phyloP scores from a whole-genome alignment of 2,797 vertebrate genomes.

The Megalops cyprinoides region DNA sequence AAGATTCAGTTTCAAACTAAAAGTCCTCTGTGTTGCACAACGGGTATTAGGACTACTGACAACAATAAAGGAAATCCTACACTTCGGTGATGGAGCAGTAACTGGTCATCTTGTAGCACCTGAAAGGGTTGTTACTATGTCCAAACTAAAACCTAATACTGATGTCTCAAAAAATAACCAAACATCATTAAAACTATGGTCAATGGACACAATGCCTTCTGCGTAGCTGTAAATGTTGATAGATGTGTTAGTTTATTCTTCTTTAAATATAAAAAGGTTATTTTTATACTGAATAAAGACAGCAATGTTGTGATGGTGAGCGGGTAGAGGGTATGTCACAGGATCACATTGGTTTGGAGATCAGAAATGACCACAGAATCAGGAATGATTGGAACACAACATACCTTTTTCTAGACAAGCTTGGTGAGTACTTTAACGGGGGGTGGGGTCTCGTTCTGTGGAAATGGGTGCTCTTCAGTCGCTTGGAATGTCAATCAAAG shows the following conservation, averaged over 20 bases:
- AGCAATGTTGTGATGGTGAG: constrained; percentile 54
- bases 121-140: constrained; percentile 70
- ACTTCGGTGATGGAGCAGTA: constrained; percentile 92
- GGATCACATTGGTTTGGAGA: constrained; percentile 62
- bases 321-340: constrained; percentile 42
- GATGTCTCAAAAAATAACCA: constrained; percentile 57
- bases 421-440: neutral
- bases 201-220: constrained; percentile 67
- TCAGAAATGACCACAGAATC: constrained; percentile 60
- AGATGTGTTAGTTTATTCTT: constrained; percentile 63
- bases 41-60: constrained; percentile 91
- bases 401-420: neutral
- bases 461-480: neutral
- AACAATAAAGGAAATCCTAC: constrained; percentile 89
- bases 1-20: constrained; percentile 81
- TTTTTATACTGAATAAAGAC: constrained; percentile 65
- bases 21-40: constrained; percentile 84
- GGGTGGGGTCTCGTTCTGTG: neutral
- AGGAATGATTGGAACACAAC: constrained; percentile 27
- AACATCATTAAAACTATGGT: constrained; percentile 68
- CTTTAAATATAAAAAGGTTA: constrained; percentile 66
- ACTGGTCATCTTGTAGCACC: constrained; percentile 97
- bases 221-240: constrained; percentile 67
- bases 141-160: constrained; percentile 33
- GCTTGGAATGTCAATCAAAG: constrained; percentile 1